These are phyloP conservation scores for Heliconius aoede DNA, from an alignment of 2,888 invertebrate genomes.

Conservation along the genomic window DNA sequence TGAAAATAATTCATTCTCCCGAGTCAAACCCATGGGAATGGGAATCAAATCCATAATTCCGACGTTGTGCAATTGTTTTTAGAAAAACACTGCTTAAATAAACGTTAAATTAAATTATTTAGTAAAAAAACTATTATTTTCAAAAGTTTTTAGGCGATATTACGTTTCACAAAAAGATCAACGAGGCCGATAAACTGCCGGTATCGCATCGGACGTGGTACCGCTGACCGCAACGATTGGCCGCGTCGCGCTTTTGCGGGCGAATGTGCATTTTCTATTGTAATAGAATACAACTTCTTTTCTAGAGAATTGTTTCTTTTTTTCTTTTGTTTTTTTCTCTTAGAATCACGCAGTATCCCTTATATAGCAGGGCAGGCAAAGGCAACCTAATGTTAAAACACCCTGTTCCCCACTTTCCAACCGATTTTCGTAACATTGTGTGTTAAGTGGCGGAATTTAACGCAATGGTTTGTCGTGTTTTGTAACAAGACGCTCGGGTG, in stretches of 20 bases:
- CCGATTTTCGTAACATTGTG: no score
- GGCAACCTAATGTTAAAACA: neutral
- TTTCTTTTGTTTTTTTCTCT: neutral
- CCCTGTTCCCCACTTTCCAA: neutral
- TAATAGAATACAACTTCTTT: conserved; percentile 11
- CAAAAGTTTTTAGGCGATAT: neutral
- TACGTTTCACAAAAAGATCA: neutral
- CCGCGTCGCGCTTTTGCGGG: conserved; percentile 9
- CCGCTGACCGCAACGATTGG: conserved; percentile 34
- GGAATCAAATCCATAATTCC: neutral
- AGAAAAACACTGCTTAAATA: no score
- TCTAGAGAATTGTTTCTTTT: neutral
- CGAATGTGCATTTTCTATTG: conserved; percentile 15
- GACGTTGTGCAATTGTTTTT: no score
- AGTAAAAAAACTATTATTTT: no score
- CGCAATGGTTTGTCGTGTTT: no score
- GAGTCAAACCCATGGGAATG: no score
- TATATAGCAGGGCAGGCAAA: neutral
- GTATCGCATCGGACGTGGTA: conserved; percentile 32
- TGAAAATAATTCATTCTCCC: neutral
- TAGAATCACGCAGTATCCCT: neutral
- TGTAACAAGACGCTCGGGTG: no score
- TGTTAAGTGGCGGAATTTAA: no score
- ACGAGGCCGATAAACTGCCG: conserved; percentile 23
- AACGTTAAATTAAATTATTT: no score